These are phyloP conservation scores for Takifugu ocellatus DNA, from an alignment of 2,797 vertebrate genomes.

Conservation along the genomic window DNA sequence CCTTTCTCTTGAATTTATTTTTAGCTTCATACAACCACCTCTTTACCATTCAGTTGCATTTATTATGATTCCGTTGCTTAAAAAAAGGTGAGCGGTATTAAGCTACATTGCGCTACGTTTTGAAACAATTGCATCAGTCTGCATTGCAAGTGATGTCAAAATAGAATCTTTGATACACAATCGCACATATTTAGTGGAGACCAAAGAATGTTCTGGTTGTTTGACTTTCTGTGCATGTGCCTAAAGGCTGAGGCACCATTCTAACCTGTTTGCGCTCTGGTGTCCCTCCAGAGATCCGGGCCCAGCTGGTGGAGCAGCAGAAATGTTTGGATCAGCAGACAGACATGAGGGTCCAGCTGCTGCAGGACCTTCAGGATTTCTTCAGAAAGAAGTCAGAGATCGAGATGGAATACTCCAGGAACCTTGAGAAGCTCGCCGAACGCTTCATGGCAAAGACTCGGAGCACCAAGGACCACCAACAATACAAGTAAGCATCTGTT, in stretches of 20 bases:
- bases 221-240: too few relatives aligned
- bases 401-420: conserved; percentile 96
- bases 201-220: too few relatives aligned
- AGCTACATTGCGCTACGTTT: conserved; percentile 17
- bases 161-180: too few relatives aligned
- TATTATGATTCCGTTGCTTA: conserved; percentile 4
- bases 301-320: conserved; percentile 95
- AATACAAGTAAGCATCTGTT: conserved; percentile 86
- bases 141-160: too few relatives aligned
- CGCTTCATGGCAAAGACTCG: conserved; percentile 99
- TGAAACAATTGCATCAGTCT: not conserved
- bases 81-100: conserved; percentile 2
- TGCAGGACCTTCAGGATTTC: conserved; percentile 98
- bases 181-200: too few relatives aligned
- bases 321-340: conserved; percentile 99
- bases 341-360: conserved; percentile 95
- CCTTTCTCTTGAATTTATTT: conserved; percentile 27
- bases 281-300: conserved; percentile 84
- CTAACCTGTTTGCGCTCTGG: not conserved
- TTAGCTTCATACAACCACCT: conserved; percentile 53
- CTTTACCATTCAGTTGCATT: conserved; percentile 19
- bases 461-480: conserved; percentile 97
- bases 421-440: conserved; percentile 94
- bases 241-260: too few relatives aligned
- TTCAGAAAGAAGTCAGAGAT: conserved; percentile 98